A percentile compares a stretch with the other conserved stretches of the same genome.
phyloP scores from a whole-genome alignment of 2,113 vertebrate genomes.

The Aspiorhynchus laticeps region DNA sequence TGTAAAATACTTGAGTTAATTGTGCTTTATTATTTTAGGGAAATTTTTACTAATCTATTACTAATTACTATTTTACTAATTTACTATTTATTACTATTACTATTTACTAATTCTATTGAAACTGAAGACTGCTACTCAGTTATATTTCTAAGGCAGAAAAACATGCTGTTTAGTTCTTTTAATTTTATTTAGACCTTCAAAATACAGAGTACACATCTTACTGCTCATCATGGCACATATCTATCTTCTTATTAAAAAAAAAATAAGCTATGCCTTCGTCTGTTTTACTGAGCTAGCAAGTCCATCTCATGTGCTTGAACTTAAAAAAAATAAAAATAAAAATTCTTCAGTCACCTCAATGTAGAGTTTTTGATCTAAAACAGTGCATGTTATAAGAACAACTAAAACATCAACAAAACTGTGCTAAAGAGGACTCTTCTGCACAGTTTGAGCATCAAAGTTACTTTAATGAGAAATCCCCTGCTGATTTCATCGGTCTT shows the following conservation, averaged over 20 bases:
- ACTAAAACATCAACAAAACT: not conserved
- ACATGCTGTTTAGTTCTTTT: not conserved
- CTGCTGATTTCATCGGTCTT: not conserved
- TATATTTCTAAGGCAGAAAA: not conserved
- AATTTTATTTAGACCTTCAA: not conserved
- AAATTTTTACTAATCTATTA: no score
- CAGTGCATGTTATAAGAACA: not conserved
- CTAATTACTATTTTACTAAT: no score
- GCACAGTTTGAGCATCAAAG: not conserved
- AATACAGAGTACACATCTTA: not conserved
- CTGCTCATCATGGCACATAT: not conserved
- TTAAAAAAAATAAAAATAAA: not conserved
- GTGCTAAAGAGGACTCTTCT: not conserved
- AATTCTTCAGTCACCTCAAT: not conserved
- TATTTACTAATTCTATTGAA: not conserved
- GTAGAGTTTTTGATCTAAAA: not conserved
- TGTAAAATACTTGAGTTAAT: no score
- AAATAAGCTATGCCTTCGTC: not conserved
- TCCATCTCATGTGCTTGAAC: not conserved
- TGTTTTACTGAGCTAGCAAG: not conserved
- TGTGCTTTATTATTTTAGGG: no score
- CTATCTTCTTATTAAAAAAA: not conserved
- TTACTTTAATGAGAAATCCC: not conserved
- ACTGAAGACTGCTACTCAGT: not conserved
- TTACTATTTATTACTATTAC: no score